Percentiles rank a stretch among this genome's conserved stretches.
Conservation (phyloP, 1,140 invertebrate genomes). For the Campoletis sonorensis region DNA sequence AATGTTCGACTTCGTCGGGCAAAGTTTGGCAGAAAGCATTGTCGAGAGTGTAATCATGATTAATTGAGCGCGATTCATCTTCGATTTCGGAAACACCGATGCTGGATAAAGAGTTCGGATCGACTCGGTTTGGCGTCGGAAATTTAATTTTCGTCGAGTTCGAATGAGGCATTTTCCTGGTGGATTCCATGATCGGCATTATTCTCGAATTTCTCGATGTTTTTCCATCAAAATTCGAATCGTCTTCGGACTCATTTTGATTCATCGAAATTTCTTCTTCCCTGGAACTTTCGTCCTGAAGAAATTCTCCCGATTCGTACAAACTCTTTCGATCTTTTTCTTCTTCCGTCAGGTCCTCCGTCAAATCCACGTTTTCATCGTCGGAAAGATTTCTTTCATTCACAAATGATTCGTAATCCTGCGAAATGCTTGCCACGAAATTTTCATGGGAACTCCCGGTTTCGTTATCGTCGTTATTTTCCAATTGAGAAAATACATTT, state of each 20-base stretch:
- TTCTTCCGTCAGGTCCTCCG: no score
- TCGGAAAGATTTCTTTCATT: not conserved
- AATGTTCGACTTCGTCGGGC: slow-evolving; percentile 60
- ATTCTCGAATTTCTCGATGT: slow-evolving; percentile 32
- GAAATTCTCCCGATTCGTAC: not conserved
- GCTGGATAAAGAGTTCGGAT: slow-evolving; percentile 46
- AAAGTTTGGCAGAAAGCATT: not conserved
- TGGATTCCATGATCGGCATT: slow-evolving; percentile 58
- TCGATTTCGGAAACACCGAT: slow-evolving; percentile 17
- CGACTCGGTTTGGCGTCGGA: slow-evolving; percentile 40
- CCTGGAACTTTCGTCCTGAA: not conserved
- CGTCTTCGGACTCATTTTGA: no score
- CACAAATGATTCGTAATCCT: not conserved
- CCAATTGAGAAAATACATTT: not conserved
- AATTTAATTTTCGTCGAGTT: slow-evolving; percentile 20
- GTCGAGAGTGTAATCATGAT: no score
- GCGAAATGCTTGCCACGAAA: not conserved
- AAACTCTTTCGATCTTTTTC: not conserved
- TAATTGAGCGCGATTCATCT: no score
- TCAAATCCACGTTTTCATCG: not conserved
- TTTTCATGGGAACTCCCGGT: not conserved
- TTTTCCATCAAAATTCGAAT: not conserved
- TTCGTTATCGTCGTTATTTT: not conserved
- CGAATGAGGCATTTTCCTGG: slow-evolving; percentile 47
- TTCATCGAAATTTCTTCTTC: not conserved